Percentiles rank a stretch among this genome's conserved stretches.
phyloP scores from a whole-genome alignment of 2,888 invertebrate genomes.

The Eupithecia subfuscata region DNA sequence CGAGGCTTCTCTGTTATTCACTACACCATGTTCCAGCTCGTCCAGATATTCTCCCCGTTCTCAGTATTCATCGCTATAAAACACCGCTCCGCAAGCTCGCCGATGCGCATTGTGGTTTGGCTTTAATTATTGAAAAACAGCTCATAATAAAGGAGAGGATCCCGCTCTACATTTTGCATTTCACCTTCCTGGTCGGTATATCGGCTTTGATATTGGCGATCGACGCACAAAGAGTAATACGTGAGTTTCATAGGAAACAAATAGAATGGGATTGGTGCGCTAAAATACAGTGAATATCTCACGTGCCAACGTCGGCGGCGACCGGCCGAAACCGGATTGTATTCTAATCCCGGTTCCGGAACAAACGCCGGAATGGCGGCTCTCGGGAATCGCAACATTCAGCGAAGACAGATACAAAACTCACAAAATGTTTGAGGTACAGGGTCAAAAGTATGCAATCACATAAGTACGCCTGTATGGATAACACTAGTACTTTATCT shows the following conservation, averaged over 20 bases:
- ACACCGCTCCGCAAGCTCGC: background rate
- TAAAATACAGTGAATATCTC: conserved; percentile 5
- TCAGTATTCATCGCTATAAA: background rate
- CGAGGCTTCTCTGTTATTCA: background rate
- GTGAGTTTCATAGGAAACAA: background rate
- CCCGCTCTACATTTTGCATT: background rate
- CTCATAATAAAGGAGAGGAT: background rate
- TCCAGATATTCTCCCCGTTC: background rate
- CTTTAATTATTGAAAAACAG: background rate
- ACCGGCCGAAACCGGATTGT: conserved; percentile 22
- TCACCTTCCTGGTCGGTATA: background rate
- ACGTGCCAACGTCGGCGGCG: background rate
- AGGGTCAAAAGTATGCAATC: background rate
- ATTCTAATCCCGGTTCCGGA: conserved; percentile 26
- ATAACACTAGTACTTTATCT: background rate
- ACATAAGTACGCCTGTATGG: too few species aligned
- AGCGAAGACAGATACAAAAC: background rate
- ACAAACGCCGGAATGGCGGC: conserved; percentile 24
- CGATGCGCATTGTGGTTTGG: background rate
- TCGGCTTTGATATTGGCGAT: background rate
- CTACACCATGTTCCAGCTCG: background rate
- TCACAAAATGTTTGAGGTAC: background rate
- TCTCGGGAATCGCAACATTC: conserved; percentile 1
- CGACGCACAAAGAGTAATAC: conserved; percentile 3
- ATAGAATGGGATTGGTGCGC: background rate